Percentiles rank a stretch among this genome's conserved stretches.
phyloP scores from a whole-genome alignment of 2,888 invertebrate genomes.

The Ophion obscuratus region DNA sequence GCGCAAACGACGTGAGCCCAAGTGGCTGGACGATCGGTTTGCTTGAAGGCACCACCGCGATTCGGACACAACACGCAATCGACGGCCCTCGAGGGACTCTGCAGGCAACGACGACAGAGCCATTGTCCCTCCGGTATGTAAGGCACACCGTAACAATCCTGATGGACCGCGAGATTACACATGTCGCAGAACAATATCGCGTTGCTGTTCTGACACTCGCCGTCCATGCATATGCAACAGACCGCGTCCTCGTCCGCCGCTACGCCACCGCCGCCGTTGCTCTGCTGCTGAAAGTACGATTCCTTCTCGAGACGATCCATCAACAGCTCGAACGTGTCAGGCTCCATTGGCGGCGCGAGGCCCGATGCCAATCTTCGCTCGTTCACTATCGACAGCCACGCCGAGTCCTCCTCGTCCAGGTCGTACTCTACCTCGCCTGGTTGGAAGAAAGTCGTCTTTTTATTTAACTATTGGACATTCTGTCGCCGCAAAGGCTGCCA shows the following conservation, averaged over 20 bases:
- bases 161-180: constrained; percentile 99
- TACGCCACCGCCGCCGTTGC: constrained; percentile 88
- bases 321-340: constrained; percentile 96
- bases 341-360: constrained; percentile 89
- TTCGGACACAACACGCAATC: constrained; percentile 99
- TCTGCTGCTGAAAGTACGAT: constrained; percentile 94
- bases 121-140: constrained; percentile 99
- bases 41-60: constrained; percentile 99
- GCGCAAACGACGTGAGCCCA: constrained; percentile 99
- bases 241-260: constrained; percentile 98
- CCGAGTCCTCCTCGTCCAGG: constrained; percentile 98
- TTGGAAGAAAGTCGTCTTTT: background rate
- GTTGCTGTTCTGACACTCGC: constrained; percentile 99
- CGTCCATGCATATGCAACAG: constrained; percentile 99
- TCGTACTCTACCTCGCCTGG: constrained; percentile 93
- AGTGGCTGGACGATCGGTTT: constrained; percentile 94
- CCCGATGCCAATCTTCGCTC: constrained; percentile 90
- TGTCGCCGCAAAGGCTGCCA: background rate
- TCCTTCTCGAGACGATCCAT: constrained; percentile 99
- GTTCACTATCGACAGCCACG: constrained; percentile 96
- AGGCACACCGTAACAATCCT: constrained; percentile 99
- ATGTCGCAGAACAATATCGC: constrained; percentile 99
- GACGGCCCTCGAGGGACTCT: constrained; percentile 97
- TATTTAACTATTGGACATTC: background rate
- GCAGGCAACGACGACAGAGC: constrained; percentile 97